A percentile compares a stretch with the other conserved stretches of the same genome.
phyloP scores from a whole-genome alignment of 1,140 invertebrate genomes.

The Achroia grisella region DNA sequence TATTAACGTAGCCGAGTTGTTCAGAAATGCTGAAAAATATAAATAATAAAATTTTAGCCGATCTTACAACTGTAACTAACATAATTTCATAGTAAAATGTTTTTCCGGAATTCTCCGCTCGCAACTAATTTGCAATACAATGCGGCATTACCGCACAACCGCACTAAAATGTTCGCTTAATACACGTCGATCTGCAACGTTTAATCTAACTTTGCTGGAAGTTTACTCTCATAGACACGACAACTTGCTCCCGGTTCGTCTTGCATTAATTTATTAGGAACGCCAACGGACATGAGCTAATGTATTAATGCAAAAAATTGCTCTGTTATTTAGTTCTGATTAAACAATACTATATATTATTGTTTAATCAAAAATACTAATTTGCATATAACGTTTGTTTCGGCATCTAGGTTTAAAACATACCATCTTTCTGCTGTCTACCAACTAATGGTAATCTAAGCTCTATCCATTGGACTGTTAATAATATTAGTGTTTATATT shows the following conservation, averaged over 20 bases:
- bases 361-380: too few relatives aligned
- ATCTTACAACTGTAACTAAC: not conserved
- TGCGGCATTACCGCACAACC: constrained; percentile 23
- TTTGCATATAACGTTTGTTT: too few relatives aligned
- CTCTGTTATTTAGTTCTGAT: too few relatives aligned
- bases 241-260: constrained; percentile 31
- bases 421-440: too few relatives aligned
- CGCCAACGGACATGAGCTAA: constrained; percentile 18
- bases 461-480: too few relatives aligned
- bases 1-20: too few relatives aligned
- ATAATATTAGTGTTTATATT: too few relatives aligned
- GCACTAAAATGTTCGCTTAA: constrained; percentile 32
- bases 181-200: constrained; percentile 49
- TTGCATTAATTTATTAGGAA: constrained; percentile 56
- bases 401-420: too few relatives aligned
- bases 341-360: too few relatives aligned
- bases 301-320: too few relatives aligned
- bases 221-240: constrained; percentile 33
- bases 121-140: constrained; percentile 53
- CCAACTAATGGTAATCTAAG: too few relatives aligned
- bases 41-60: not conserved
- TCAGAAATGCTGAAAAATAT: not conserved
- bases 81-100: constrained; percentile 3
- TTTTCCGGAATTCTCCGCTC: constrained; percentile 3
- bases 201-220: constrained; percentile 66